Percentiles rank a stretch among this genome's conserved stretches.
phyloP scores from a whole-genome alignment of 23 tunicate species.

The Aplidium turbinatum region DNA sequence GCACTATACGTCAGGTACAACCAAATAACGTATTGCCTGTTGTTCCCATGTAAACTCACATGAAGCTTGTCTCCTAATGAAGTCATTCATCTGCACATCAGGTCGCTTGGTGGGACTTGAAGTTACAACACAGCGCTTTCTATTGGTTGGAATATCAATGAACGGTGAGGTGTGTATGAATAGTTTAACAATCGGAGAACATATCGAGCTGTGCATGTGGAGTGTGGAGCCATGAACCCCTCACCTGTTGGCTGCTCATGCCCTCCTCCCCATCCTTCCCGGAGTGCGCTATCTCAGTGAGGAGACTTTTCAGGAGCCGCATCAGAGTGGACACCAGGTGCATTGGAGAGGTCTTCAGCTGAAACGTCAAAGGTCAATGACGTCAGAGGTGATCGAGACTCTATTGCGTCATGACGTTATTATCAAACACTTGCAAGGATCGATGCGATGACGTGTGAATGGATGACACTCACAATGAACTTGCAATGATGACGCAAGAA shows the following conservation, averaged over 20 bases:
- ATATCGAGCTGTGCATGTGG: background rate
- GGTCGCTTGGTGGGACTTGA: too few relatives aligned
- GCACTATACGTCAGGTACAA: too few relatives aligned
- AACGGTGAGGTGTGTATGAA: background rate
- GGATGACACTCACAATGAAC: constrained; percentile 62
- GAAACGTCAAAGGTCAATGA: background rate
- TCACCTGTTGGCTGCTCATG: constrained; percentile 86
- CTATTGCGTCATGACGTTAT: too few relatives aligned
- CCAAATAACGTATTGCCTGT: too few relatives aligned
- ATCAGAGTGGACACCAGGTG: constrained; percentile 73
- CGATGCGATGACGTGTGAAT: too few relatives aligned
- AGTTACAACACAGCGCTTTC: too few relatives aligned
- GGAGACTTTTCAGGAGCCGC: constrained; percentile 49
- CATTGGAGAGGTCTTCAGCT: constrained; percentile 81
- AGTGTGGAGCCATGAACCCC: background rate
- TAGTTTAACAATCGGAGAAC: background rate
- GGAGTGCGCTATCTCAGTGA: constrained; percentile 69
- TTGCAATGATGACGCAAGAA: constrained; percentile 84
- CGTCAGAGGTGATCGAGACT: too few relatives aligned
- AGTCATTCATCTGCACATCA: too few relatives aligned
- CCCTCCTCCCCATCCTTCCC: constrained; percentile 55
- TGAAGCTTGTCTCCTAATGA: too few relatives aligned
- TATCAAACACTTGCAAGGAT: too few relatives aligned
- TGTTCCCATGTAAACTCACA: too few relatives aligned
- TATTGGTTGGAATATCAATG: too few relatives aligned